These are phyloP conservation scores for Albula goreensis DNA, from an alignment of 2,113 vertebrate species.

Conservation along the genomic window DNA sequence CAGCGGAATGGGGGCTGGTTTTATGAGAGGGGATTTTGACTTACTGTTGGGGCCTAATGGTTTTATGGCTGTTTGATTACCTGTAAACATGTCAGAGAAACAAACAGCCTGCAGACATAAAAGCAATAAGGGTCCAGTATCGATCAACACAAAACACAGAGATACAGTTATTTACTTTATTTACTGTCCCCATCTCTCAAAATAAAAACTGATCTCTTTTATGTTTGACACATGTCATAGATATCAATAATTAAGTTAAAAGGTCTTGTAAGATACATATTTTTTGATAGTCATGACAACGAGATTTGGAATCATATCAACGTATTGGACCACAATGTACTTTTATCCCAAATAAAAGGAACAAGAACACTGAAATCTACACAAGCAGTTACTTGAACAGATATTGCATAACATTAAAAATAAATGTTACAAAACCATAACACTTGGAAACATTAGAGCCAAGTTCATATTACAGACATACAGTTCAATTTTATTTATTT, in stretches of 20 bases:
- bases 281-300: too few species aligned
- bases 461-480: too few species aligned
- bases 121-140: constrained; percentile 3
- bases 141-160: background rate
- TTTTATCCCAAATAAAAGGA: background rate
- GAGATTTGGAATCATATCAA: too few species aligned
- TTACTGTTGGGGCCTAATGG: background rate
- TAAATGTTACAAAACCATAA: too few species aligned
- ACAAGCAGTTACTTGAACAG: too few species aligned
- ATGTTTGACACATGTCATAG: background rate
- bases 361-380: background rate
- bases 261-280: too few species aligned
- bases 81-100: constrained; percentile 10
- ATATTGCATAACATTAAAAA: too few species aligned
- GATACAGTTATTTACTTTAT: background rate
- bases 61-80: constrained; percentile 20
- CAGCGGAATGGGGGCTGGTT: background rate
- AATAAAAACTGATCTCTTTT: background rate
- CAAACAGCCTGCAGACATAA: constrained; percentile 9
- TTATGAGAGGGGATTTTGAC: constrained; percentile 1
- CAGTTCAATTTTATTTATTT: too few species aligned
- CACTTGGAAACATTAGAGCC: too few species aligned
- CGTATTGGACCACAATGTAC: background rate
- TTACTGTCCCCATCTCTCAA: background rate
- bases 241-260: background rate